Conservation (phyloP, 2,797 vertebrate genomes). For the Crax fasciolata region DNA sequence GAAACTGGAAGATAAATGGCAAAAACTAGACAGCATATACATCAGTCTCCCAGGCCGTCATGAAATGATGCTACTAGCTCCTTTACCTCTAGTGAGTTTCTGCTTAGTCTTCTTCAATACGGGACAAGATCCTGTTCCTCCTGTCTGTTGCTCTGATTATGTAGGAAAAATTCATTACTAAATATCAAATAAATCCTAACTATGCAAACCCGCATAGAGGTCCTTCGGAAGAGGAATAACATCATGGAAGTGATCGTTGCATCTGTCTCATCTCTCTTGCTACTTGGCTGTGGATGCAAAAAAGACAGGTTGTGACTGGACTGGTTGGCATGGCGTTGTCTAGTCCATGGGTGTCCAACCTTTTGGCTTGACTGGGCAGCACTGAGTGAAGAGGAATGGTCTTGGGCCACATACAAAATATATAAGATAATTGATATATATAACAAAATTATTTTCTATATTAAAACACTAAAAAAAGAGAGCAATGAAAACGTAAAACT, state of each 20-base stretch:
- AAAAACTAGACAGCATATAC: background rate
- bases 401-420: too few relatives aligned
- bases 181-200: background rate
- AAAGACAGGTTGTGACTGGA: background rate
- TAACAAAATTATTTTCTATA: too few relatives aligned
- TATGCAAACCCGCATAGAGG: background rate
- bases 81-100: background rate
- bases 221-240: background rate
- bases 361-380: too few relatives aligned
- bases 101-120: background rate
- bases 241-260: background rate
- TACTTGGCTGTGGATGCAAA: background rate
- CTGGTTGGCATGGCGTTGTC: rapidly evolving
- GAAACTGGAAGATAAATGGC: background rate
- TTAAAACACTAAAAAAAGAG: too few relatives aligned
- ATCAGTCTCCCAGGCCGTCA: background rate
- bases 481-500: too few relatives aligned
- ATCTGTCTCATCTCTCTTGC: background rate
- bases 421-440: too few relatives aligned
- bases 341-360: background rate
- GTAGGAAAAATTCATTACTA: background rate
- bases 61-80: background rate
- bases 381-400: too few relatives aligned
- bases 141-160: background rate
- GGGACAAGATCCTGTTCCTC: background rate